Conservation (phyloP, 2,888 invertebrate species). For the Brenthis daphne region DNA sequence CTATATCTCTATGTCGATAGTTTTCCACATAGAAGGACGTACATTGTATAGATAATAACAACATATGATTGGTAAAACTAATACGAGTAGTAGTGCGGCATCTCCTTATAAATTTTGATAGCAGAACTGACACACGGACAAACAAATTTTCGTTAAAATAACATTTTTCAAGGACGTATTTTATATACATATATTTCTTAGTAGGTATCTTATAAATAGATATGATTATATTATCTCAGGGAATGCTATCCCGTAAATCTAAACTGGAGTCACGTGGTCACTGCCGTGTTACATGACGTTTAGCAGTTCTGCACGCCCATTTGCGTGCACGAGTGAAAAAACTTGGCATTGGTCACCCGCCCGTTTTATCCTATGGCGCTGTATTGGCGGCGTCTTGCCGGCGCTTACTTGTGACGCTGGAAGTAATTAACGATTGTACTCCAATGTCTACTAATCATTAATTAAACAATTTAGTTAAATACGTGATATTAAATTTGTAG, state of each 20-base stretch:
- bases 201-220: slow-evolving; percentile 1
- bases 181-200: too few species aligned
- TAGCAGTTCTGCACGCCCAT: slow-evolving; percentile 54
- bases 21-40: not conserved
- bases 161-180: too few species aligned
- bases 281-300: slow-evolving; percentile 52
- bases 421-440: slow-evolving; percentile 23
- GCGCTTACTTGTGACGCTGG: slow-evolving; percentile 41
- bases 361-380: slow-evolving; percentile 64
- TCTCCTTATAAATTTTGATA: too few species aligned
- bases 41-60: not conserved
- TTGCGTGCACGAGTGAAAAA: slow-evolving; percentile 60
- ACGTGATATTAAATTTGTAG: not conserved
- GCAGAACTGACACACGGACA: too few species aligned
- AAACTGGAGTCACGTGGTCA: slow-evolving; percentile 36
- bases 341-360: slow-evolving; percentile 64
- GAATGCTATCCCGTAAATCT: slow-evolving; percentile 20
- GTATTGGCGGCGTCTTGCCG: slow-evolving; percentile 52
- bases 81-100: too few species aligned
- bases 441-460: too few species aligned
- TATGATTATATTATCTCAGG: not conserved
- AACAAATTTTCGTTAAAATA: too few species aligned
- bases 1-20: not conserved
- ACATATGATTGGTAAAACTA: slow-evolving; percentile 7
- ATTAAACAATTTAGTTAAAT: not conserved